A percentile compares a stretch with the other conserved stretches of the same genome.
Evolutionary conservation across 2,113 vertebrate species (phyloP).

Genomic region (Petrocephalus zakoni): DNA sequence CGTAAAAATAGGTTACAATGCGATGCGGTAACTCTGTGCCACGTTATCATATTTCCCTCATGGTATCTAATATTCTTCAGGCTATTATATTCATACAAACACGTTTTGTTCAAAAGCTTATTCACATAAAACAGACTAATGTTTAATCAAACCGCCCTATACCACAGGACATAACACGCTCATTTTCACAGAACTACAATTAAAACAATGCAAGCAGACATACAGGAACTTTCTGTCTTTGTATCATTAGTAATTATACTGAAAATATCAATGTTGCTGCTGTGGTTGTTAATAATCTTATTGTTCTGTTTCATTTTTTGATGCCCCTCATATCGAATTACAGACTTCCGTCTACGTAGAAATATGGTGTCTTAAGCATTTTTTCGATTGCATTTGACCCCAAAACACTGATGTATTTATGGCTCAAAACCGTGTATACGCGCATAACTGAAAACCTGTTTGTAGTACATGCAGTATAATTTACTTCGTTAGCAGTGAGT

Average conservation of each 20-base stretch:
- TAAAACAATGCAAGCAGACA: slow-evolving; percentile 72
- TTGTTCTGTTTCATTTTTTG: slow-evolving; percentile 64
- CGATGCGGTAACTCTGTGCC: slow-evolving; percentile 69
- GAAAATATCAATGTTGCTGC: slow-evolving; percentile 40
- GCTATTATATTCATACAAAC: slow-evolving; percentile 63
- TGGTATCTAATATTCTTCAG: slow-evolving; percentile 55
- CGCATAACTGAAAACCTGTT: slow-evolving; percentile 41
- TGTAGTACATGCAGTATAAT: slow-evolving; percentile 40
- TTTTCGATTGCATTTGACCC: slow-evolving; percentile 30
- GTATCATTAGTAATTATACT: slow-evolving; percentile 48
- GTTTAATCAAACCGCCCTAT: slow-evolving; percentile 67
- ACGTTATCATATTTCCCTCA: slow-evolving; percentile 46
- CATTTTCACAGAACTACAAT: slow-evolving; percentile 69
- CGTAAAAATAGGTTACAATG: slow-evolving; percentile 71
- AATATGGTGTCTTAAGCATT: not conserved
- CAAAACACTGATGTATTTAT: slow-evolving; percentile 18
- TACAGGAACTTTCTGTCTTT: slow-evolving; percentile 48
- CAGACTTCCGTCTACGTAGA: slow-evolving; percentile 63
- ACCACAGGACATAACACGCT: slow-evolving; percentile 61
- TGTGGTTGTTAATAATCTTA: slow-evolving; percentile 35
- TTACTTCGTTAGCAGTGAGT: slow-evolving; percentile 51
- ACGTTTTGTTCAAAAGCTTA: slow-evolving; percentile 57
- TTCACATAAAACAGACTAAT: slow-evolving; percentile 70
- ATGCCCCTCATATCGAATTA: slow-evolving; percentile 66
- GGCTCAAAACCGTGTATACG: slow-evolving; percentile 44